A percentile compares a stretch with the other conserved stretches of the same genome.
These are phyloP conservation scores for Lycaon pictus DNA, from an alignment of 2,113 vertebrate genomes.

Conservation along the genomic window DNA sequence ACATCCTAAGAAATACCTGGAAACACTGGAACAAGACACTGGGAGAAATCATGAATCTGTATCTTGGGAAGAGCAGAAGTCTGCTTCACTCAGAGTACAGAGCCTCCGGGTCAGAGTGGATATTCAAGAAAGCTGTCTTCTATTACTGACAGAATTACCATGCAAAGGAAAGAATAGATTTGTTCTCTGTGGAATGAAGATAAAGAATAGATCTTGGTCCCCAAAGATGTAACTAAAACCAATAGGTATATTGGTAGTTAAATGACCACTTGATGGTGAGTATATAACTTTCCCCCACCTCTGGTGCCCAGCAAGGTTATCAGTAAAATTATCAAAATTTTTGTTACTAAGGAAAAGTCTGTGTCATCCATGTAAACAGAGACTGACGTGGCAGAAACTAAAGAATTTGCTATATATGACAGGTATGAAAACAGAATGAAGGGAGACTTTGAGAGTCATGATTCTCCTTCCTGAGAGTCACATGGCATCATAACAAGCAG, in stretches of 20 bases:
- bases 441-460: neutral
- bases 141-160: neutral
- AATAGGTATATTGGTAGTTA: neutral
- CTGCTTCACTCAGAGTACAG: neutral
- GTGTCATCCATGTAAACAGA: neutral
- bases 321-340: neutral
- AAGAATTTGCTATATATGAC: neutral
- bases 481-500: neutral
- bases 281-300: neutral
- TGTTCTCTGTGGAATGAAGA: neutral
- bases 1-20: neutral
- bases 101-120: neutral
- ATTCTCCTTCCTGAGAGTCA: neutral
- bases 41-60: neutral
- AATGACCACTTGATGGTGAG: neutral
- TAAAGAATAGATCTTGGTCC: neutral
- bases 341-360: neutral
- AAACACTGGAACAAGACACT: neutral
- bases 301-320: neutral
- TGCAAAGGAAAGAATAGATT: neutral
- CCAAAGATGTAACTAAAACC: neutral
- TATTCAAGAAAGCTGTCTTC: rapidly evolving
- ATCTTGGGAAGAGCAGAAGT: neutral
- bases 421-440: neutral
- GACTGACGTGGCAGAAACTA: neutral